These are phyloP conservation scores for Phymatocera aterrima DNA, from an alignment of 2,888 invertebrate genomes.

Conservation along the genomic window DNA sequence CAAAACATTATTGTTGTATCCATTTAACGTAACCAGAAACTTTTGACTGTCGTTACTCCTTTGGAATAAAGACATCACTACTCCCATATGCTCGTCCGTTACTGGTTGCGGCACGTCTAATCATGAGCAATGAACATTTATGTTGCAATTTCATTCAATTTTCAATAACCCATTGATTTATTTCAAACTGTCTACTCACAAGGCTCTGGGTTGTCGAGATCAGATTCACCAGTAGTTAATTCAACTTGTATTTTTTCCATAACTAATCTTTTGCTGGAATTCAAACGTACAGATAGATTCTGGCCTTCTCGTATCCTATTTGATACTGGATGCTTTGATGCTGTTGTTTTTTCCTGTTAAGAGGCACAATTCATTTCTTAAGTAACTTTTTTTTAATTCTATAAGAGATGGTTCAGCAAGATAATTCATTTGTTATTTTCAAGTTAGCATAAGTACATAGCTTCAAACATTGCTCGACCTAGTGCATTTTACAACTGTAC, in stretches of 20 bases:
- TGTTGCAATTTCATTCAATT: background rate
- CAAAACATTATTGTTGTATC: constrained; percentile 68
- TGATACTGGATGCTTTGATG: constrained; percentile 59
- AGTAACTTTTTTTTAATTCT: background rate
- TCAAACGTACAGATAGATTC: constrained; percentile 70
- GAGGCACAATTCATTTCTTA: constrained; percentile 54
- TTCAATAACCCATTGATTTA: background rate
- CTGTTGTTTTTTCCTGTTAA: constrained; percentile 64
- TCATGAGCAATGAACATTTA: background rate
- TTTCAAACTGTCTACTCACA: constrained; percentile 61
- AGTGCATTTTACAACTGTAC: background rate
- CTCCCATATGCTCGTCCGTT: constrained; percentile 68
- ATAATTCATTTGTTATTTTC: background rate
- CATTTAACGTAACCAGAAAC: constrained; percentile 71
- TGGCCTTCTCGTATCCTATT: constrained; percentile 63
- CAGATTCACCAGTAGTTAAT: constrained; percentile 56
- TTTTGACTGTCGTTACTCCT: constrained; percentile 70
- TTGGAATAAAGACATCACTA: constrained; percentile 71
- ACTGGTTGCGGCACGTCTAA: constrained; percentile 62
- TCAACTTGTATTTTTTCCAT: constrained; percentile 72
- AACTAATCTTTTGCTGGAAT: constrained; percentile 67
- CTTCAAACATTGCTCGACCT: background rate
- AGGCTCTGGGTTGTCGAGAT: constrained; percentile 55
- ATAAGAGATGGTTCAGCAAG: background rate
- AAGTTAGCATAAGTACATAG: background rate